Evolutionary conservation across 2,113 vertebrate genomes (phyloP), one percentile per base, ranked within the genome.

Genomic region (Festucalex cinctus): DNA sequence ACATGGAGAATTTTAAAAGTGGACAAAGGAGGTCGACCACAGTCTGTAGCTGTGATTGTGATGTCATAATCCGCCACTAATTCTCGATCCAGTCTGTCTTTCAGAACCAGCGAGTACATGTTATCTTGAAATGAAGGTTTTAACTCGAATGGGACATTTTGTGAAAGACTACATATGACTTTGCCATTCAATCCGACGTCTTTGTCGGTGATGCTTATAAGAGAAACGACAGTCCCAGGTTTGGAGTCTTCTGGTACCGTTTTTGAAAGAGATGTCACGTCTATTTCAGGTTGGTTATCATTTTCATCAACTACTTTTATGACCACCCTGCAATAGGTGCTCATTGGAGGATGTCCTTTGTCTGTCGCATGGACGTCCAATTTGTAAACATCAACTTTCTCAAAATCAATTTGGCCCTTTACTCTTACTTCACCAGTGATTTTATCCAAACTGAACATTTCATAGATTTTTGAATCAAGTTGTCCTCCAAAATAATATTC

Each of bases 251-350:
- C 89, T 1, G 84, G 46, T 2, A 90, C 44, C 1, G 44, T n/a
- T 10, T 70, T 84, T 14, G 87, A 86, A 0, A 91, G 51, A 0
- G 91, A 91, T 3, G 90, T 90, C 0, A 91, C 71, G 0, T 90
- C 89, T 43, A 91, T 89, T 13, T 88, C 83, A 8, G 91, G 90
- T 35, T 44, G 44, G 44, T 92, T 92, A 48, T 92, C 89, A 20
- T 92, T 92, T 60, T 82, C 53, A 4, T 92, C 90, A 0, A 78
- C 2, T 0, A 92, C 76, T 37, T 82, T 90, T 6, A 92, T 84
- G 0, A 85, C 79, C 3, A 90, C 87, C 1, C 62, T 82, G 2
- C 85, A 89, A 0, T 88, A 80, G 0, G 68, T 74, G 6, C 61
- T 85, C 75, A 80, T 66, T 1, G 89, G 89, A 16, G 86, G 84